phyloP scores from a whole-genome alignment of 2,797 vertebrate species.

The Peromyscus melanophrys region DNA sequence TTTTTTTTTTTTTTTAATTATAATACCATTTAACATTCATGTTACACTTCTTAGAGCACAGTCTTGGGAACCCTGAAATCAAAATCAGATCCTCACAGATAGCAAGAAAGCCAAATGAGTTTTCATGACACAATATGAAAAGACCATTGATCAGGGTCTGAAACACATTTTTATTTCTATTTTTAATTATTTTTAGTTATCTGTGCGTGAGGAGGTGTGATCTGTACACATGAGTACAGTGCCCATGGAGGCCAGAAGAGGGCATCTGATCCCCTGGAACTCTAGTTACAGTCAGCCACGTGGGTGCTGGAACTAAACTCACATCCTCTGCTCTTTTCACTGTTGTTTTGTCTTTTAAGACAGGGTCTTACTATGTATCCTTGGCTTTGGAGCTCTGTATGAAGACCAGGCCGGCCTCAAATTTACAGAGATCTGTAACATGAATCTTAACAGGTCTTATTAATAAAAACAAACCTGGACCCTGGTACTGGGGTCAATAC shows the following conservation, averaged over 20 bases:
- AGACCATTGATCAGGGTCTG: background rate
- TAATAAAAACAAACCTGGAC: no score
- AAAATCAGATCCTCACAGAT: constrained; percentile 5
- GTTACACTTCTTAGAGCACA: background rate
- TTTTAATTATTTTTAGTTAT: background rate
- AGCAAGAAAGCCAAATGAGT: background rate
- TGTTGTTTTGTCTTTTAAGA: background rate
- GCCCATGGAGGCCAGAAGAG: background rate
- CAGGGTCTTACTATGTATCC: background rate
- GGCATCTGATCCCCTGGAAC: background rate
- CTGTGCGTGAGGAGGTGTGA: background rate
- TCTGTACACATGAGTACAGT: background rate
- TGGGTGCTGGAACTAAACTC: background rate
- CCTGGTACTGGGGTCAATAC: no score
- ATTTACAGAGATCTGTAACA: background rate
- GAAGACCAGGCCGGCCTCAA: background rate
- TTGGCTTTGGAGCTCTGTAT: background rate
- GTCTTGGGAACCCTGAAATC: background rate
- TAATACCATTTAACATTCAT: no score
- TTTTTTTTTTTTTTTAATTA: no score
- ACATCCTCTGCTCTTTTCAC: background rate
- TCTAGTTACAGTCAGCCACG: background rate
- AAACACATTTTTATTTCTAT: background rate
- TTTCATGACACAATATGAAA: background rate
- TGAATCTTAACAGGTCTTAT: no score